Percentiles rank a stretch among this genome's conserved stretches.
These are phyloP conservation scores for Chelonia mydas DNA, from an alignment of 2,797 vertebrate genomes.

Conservation along the genomic window DNA sequence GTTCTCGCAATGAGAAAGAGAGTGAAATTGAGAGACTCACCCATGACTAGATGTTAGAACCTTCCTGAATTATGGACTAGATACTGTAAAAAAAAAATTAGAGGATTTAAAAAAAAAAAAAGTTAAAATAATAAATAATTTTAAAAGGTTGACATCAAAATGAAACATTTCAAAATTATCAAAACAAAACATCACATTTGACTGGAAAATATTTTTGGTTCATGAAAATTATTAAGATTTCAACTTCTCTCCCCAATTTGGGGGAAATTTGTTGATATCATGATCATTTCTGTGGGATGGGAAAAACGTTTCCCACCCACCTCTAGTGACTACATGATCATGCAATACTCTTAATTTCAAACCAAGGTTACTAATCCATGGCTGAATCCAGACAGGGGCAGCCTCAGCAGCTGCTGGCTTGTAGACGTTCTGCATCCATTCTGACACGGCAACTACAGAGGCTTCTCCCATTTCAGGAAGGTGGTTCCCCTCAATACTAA, in stretches of 20 bases:
- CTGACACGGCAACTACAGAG: not conserved
- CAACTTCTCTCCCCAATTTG: not conserved
- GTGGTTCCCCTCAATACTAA: not conserved
- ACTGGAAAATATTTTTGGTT: not conserved
- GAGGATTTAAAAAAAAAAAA: no score
- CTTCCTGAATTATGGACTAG: not conserved
- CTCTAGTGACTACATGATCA: not conserved
- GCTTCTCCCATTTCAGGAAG: not conserved
- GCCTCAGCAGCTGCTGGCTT: not conserved
- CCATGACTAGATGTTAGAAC: not conserved
- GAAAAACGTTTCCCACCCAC: not conserved
- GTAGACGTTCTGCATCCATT: not conserved
- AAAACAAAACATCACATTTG: not conserved
- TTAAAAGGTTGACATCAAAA: not conserved
- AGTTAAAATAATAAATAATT: not conserved
- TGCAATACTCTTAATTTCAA: not conserved
- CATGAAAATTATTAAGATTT: not conserved
- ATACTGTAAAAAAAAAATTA: not conserved
- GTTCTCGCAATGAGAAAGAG: not conserved
- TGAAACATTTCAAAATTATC: not conserved
- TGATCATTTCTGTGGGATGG: not conserved
- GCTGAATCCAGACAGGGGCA: not conserved
- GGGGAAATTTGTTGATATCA: not conserved
- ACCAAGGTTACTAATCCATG: not conserved
- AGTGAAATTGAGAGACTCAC: not conserved